These are phyloP conservation scores for Nymphalis polychloros DNA, from an alignment of 2,888 invertebrate genomes.

Conservation along the genomic window DNA sequence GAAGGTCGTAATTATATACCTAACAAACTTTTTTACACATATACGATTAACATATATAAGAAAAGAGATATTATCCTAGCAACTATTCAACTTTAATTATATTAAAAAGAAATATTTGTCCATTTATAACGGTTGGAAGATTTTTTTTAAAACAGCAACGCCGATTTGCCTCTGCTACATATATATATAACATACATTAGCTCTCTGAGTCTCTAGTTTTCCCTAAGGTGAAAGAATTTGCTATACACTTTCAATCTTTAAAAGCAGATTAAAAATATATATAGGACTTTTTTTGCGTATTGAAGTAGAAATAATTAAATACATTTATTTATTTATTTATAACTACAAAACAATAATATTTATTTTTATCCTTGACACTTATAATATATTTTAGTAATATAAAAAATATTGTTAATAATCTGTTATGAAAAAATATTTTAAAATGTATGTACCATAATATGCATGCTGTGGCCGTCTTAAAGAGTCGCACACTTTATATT, in stretches of 20 bases:
- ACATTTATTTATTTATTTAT: background rate
- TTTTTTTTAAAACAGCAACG: background rate
- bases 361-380: no score
- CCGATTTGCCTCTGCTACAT: background rate
- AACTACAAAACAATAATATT: no score
- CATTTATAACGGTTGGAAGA: background rate
- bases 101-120: background rate
- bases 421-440: no score
- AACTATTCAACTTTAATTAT: background rate
- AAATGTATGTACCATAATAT: no score
- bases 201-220: constrained; percentile 1
- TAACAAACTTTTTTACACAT: no score
- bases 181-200: constrained; percentile 4
- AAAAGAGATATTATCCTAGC: no score
- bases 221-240: background rate
- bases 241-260: background rate
- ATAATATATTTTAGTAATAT: no score
- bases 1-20: no score
- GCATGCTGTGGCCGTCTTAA: no score
- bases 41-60: no score
- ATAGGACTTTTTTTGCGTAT: background rate
- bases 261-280: background rate
- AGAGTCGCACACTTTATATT: no score
- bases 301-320: background rate
- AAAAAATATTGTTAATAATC: no score